A percentile compares a stretch with the other conserved stretches of the same genome.
Conservation (phyloP, 1,140 invertebrate species). For the Cydia splendana region DNA sequence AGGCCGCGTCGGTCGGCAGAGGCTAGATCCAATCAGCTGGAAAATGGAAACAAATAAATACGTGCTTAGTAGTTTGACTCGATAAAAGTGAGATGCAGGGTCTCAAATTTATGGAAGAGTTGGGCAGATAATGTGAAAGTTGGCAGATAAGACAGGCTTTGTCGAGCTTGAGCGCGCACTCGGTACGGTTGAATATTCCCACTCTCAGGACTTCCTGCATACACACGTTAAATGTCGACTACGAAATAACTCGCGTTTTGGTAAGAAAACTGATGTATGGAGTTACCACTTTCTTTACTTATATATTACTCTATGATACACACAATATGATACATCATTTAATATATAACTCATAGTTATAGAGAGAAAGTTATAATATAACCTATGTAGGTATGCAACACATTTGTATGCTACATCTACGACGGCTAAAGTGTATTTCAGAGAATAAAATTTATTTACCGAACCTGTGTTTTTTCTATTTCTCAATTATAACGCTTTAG, state of each 20-base stretch:
- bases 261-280: too few species aligned
- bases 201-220: conserved; percentile 41
- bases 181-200: conserved; percentile 54
- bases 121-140: conserved; percentile 73
- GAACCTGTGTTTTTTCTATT: too few species aligned
- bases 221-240: not conserved
- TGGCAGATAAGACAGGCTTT: conserved; percentile 67
- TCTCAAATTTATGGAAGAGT: conserved; percentile 67
- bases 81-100: conserved; percentile 65
- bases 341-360: not conserved
- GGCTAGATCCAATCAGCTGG: conserved; percentile 57
- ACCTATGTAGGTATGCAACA: too few species aligned
- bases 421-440: too few species aligned
- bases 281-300: too few species aligned
- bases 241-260: too few species aligned
- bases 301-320: not conserved
- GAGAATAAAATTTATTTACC: too few species aligned
- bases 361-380: too few species aligned
- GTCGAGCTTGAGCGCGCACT: conserved; percentile 47
- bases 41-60: conserved; percentile 78
- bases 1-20: conserved; percentile 37
- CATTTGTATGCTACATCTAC: too few species aligned
- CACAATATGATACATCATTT: not conserved
- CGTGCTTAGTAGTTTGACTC: conserved; percentile 74
- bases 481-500: too few species aligned